A percentile compares a stretch with the other conserved stretches of the same genome.
Evolutionary conservation across 2,888 invertebrate genomes (phyloP).

Genomic region (Automeris io): DNA sequence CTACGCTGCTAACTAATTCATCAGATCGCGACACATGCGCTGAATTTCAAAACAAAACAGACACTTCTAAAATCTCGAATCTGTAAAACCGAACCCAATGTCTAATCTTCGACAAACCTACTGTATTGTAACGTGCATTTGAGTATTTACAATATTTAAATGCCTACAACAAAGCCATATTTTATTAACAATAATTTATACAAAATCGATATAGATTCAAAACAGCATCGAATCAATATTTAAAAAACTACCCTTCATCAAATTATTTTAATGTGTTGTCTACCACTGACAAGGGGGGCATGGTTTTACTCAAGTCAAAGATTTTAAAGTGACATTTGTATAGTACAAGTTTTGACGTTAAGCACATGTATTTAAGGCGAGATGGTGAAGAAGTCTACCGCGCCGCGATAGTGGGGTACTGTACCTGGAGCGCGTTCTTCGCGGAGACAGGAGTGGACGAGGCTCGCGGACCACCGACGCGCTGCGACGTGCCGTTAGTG

Average conservation of each 20-base stretch:
- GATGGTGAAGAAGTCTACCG: constrained; percentile 48
- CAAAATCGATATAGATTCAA: too few species aligned
- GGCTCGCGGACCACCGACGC: constrained; percentile 73
- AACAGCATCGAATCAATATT: too few species aligned
- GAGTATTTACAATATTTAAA: too few species aligned
- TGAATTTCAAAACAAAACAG: constrained; percentile 41
- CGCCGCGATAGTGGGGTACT: constrained; percentile 69
- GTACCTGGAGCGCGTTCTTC: constrained; percentile 82
- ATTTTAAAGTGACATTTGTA: constrained; percentile 8
- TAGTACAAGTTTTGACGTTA: constrained; percentile 27
- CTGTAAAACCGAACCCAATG: not conserved
- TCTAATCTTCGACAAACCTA: too few species aligned
- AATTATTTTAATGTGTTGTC: too few species aligned
- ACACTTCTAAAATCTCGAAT: constrained; percentile 2
- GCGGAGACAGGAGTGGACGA: constrained; percentile 77
- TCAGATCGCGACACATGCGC: constrained; percentile 35
- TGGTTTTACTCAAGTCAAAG: constrained; percentile 6
- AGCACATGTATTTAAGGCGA: constrained; percentile 30
- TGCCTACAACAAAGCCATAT: too few species aligned
- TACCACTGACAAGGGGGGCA: not conserved
- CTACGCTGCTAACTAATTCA: constrained; percentile 29
- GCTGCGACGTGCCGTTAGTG: constrained; percentile 68
- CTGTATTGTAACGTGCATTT: too few species aligned
- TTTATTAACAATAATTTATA: too few species aligned
- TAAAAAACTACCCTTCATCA: too few species aligned